Evolutionary conservation across 2,113 vertebrate genomes (phyloP).

Genomic region (Lophochroa leadbeateri): DNA sequence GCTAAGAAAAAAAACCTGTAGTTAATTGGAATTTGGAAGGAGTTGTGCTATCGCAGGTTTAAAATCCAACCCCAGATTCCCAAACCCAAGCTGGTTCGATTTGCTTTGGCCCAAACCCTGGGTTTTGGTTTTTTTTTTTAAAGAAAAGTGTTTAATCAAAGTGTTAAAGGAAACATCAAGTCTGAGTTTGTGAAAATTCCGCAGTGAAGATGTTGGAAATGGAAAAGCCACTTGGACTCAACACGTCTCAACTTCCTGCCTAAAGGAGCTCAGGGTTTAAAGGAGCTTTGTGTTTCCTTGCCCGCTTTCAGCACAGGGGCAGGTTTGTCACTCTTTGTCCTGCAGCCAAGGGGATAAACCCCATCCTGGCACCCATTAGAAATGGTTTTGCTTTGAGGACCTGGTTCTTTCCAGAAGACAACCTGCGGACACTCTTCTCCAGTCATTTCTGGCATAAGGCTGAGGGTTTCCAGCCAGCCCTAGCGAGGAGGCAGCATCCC

Average conservation of each 20-base stretch:
- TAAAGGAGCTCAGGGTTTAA: neutral
- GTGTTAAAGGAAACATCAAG: constrained; percentile 25
- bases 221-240: constrained; percentile 7
- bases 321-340: neutral
- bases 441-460: fast-evolving
- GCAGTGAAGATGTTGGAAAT: neutral
- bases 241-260: neutral
- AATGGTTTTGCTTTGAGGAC: neutral
- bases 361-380: neutral
- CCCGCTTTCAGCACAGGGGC: neutral
- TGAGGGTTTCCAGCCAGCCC: neutral
- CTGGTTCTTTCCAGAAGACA: neutral
- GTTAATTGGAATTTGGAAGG: constrained; percentile 50
- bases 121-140: neutral
- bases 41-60: neutral
- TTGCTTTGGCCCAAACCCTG: constrained; percentile 17
- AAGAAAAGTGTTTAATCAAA: neutral
- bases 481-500: neutral
- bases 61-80: constrained; percentile 20
- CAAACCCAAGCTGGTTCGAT: constrained; percentile 18
- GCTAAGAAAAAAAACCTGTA: neutral
- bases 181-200: neutral
- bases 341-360: fast-evolving
- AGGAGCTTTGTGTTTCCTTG: neutral
- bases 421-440: neutral